Evolutionary conservation across 2,888 invertebrate genomes (phyloP).

Genomic region (Stenolophus ochropezus): DNA sequence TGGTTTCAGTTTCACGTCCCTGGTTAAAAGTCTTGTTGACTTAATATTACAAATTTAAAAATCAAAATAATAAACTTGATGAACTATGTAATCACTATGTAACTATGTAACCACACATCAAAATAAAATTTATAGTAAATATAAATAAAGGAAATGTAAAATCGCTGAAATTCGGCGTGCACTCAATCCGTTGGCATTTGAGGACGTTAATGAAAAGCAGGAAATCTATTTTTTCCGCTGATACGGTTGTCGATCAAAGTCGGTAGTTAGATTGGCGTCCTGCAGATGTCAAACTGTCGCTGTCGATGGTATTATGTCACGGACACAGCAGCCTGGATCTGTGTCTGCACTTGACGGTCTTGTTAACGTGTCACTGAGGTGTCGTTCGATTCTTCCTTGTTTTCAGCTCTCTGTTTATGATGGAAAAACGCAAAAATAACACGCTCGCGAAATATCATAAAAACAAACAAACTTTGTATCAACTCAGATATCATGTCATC

Average conservation of each 20-base stretch:
- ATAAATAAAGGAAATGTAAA: too few relatives aligned
- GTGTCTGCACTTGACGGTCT: constrained; percentile 50
- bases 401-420: constrained; percentile 45
- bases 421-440: constrained; percentile 2
- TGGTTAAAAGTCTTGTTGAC: too few relatives aligned
- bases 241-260: constrained; percentile 4
- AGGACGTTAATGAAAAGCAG: neutral
- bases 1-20: too few relatives aligned
- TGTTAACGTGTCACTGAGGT: constrained; percentile 54
- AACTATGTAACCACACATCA: too few relatives aligned
- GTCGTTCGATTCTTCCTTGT: constrained; percentile 51
- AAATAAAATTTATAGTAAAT: too few relatives aligned
- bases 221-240: constrained; percentile 3
- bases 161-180: too few relatives aligned
- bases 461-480: neutral
- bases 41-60: too few relatives aligned
- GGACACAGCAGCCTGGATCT: constrained; percentile 24
- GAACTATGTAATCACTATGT: too few relatives aligned
- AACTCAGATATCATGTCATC: too few relatives aligned
- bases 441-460: neutral
- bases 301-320: constrained; percentile 12
- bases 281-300: constrained; percentile 19
- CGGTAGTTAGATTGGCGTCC: constrained; percentile 2
- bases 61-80: too few relatives aligned
- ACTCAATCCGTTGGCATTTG: neutral